A percentile compares a stretch with the other conserved stretches of the same genome.
These are phyloP conservation scores for Strigamia crassipes DNA, from an alignment of 2,888 invertebrate genomes.

Conservation along the genomic window DNA sequence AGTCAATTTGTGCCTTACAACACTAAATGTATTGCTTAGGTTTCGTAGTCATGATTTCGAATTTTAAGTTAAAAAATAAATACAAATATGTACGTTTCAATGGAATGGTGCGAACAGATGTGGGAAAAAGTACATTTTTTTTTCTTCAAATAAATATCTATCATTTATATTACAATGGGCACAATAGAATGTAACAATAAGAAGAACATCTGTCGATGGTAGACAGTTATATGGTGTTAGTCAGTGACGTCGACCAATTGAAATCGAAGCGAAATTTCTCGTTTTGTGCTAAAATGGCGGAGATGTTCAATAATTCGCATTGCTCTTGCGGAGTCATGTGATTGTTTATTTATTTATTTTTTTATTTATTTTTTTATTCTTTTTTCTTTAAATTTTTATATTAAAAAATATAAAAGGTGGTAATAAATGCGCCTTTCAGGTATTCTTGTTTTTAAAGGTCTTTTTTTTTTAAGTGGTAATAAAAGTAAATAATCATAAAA, in stretches of 20 bases:
- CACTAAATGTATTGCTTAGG: not conserved
- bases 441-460: not conserved
- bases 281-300: not conserved
- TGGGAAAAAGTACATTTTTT: not conserved
- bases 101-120: slow-evolving; percentile 15
- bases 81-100: not conserved
- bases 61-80: not conserved
- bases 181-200: not conserved
- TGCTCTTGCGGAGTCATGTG: too few relatives aligned
- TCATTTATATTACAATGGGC: slow-evolving; percentile 8
- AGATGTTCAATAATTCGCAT: too few relatives aligned
- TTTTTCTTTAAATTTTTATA: not conserved
- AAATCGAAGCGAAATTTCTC: not conserved
- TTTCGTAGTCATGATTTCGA: not conserved
- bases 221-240: slow-evolving; percentile 4
- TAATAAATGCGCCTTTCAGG: not conserved
- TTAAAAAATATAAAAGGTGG: not conserved
- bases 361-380: not conserved
- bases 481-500: slow-evolving; percentile 7
- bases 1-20: too few relatives aligned
- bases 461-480: slow-evolving; percentile 9
- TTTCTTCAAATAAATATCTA: not conserved
- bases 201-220: slow-evolving; percentile 6
- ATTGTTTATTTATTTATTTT: not conserved
- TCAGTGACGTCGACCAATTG: not conserved